Evolutionary conservation across 2,888 invertebrate genomes (phyloP), one percentile per base, ranked within the genome.

Genomic region (Lasiommata megera): DNA sequence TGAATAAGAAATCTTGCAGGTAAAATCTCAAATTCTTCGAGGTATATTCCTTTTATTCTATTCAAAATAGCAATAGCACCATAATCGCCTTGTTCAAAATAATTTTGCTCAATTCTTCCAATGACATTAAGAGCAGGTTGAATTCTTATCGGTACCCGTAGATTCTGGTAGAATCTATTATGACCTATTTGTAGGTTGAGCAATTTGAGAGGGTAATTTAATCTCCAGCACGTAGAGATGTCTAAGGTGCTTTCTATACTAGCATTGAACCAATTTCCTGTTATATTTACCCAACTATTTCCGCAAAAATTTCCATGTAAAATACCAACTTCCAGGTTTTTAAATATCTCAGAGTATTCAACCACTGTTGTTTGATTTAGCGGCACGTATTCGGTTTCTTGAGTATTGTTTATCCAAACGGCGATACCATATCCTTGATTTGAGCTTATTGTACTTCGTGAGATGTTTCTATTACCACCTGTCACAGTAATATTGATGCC

Each of bases 401-500:
- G 82, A 11, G 97, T 96, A 70, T 97, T 94, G 77, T 98, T 98
- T 56, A 97, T 84, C 96, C 98, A 98, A 7, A 98, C 93, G 0
- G 98, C 95, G 17, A 98, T 81, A 1, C 98, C 98, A 71, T 96
- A 95, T 7, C 98, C 97, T 64, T 93, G 92, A 82, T 99, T 99
- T 0, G 96, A 95, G 51, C 95, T 95, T 18, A 99, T 88, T 23
- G 94, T 94, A 43, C 97, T 96, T 67, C 94, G 92, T 9, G 99
- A 98, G 60, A 99, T 93, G 73, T 99, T 98, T 63, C 97, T 93
- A 69, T 95, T 96, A 0, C 99, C 99, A 0, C 99, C 99, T 2
- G 96, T 96, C 61, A 97, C 97, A 0, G 98, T 98, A 9, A 99
- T 95, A 79, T 99, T 99, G 8, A 99, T 92, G 0, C 99, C 99